Evolutionary conservation across 2,113 vertebrate species (phyloP).

Genomic region (Notarius quadriscutis): DNA sequence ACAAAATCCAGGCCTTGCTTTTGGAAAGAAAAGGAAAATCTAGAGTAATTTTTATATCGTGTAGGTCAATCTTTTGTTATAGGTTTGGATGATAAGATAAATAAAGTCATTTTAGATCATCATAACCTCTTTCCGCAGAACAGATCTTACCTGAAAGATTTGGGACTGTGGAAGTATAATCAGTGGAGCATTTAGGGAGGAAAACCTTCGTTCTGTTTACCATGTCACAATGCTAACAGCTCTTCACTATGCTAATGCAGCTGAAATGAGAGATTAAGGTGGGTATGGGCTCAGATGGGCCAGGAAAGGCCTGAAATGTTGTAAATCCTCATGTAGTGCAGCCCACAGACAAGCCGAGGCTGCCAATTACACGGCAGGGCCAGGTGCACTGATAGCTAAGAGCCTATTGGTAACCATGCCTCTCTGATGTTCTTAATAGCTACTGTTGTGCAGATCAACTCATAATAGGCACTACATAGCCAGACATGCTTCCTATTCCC

Average conservation of each 20-base stretch:
- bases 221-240: conserved; percentile 74
- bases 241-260: conserved; percentile 82
- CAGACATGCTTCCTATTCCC: conserved; percentile 67
- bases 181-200: conserved; percentile 52
- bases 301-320: conserved; percentile 70
- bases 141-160: conserved; percentile 29
- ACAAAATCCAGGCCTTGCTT: conserved; percentile 20
- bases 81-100: conserved; percentile 16
- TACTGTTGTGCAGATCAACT: conserved; percentile 72
- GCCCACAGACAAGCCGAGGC: conserved; percentile 66
- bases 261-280: conserved; percentile 75
- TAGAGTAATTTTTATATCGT: neutral
- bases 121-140: neutral
- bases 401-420: conserved; percentile 74
- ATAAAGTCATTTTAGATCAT: conserved; percentile 17
- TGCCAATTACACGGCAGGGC: conserved; percentile 78
- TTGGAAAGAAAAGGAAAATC: conserved; percentile 8
- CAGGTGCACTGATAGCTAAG: conserved; percentile 78
- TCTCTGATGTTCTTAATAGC: conserved; percentile 74
- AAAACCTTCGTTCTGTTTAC: conserved; percentile 71
- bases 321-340: conserved; percentile 67
- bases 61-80: conserved; percentile 28
- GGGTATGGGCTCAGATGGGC: conserved; percentile 77
- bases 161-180: conserved; percentile 44
- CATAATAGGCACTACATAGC: conserved; percentile 75